phyloP scores from a whole-genome alignment of 2,797 vertebrate species.

The Sebastes minor region DNA sequence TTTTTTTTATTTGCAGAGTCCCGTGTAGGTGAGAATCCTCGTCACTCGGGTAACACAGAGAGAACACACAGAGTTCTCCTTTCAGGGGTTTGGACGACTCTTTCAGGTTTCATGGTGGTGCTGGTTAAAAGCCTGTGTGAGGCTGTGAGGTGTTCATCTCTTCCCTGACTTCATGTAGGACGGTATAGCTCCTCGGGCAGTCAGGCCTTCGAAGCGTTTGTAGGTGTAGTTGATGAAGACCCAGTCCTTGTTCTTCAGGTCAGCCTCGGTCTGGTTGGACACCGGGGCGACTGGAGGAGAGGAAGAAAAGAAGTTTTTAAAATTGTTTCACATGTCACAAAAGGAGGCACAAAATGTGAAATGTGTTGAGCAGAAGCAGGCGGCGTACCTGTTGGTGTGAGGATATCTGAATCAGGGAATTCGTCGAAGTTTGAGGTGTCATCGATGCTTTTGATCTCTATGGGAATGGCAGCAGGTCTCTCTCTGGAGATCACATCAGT shows the following conservation, averaged over 20 bases:
- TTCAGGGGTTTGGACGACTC: slow-evolving; percentile 12
- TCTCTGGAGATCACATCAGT: slow-evolving; percentile 78
- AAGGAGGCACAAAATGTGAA: neutral
- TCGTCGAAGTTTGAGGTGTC: slow-evolving; percentile 99
- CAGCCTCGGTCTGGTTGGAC: slow-evolving; percentile 90
- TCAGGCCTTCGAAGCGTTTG: slow-evolving; percentile 97
- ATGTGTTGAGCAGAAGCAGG: rapidly evolving
- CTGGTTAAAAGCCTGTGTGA: neutral
- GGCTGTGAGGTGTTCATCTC: slow-evolving; percentile 62
- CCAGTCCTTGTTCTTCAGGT: slow-evolving; percentile 99
- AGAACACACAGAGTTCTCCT: slow-evolving; percentile 5
- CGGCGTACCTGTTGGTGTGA: slow-evolving; percentile 90
- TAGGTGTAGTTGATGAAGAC: slow-evolving; percentile 99
- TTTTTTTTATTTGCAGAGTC: slow-evolving; percentile 24
- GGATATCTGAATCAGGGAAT: slow-evolving; percentile 97
- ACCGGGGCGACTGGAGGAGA: slow-evolving; percentile 71
- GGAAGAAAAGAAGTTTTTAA: neutral
- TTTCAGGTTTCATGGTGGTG: slow-evolving; percentile 13
- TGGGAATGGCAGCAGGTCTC: slow-evolving; percentile 95
- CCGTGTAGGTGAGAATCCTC: neutral
- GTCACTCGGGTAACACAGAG: neutral
- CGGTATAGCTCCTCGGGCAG: slow-evolving; percentile 94
- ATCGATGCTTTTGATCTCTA: slow-evolving; percentile 99
- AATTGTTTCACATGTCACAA: neutral
- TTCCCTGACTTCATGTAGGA: slow-evolving; percentile 97